These are phyloP conservation scores for Creontiades dilutus DNA, from an alignment of 2,888 invertebrate genomes.

Conservation along the genomic window DNA sequence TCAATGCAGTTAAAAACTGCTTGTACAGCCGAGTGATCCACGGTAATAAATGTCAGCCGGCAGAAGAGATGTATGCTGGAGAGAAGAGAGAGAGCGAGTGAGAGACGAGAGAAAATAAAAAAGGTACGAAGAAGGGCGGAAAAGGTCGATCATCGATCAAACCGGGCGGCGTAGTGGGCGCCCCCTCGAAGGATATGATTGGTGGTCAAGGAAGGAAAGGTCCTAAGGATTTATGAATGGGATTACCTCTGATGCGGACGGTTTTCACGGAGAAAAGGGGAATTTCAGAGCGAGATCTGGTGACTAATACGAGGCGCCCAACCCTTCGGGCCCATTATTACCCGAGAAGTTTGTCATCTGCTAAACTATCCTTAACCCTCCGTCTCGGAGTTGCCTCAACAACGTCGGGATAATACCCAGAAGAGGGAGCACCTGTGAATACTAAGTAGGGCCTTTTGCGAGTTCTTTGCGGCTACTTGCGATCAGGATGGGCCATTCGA, in stretches of 20 bases:
- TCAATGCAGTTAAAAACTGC: background rate
- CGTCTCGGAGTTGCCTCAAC: background rate
- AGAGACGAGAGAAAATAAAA: background rate
- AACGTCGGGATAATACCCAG: constrained; percentile 9
- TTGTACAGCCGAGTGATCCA: background rate
- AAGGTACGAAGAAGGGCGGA: background rate
- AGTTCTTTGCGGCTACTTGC: background rate
- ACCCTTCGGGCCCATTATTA: constrained; percentile 27
- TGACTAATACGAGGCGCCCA: constrained; percentile 30
- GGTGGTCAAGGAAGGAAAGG: constrained; percentile 61
- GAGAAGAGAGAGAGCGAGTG: background rate
- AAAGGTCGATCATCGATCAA: constrained; percentile 52
- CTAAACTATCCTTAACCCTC: constrained; percentile 36
- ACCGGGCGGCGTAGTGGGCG: background rate
- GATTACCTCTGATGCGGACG: constrained; percentile 44
- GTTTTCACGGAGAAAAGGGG: background rate
- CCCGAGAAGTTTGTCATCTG: constrained; percentile 27
- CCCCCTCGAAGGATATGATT: constrained; percentile 45
- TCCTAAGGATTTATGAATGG: constrained; percentile 58
- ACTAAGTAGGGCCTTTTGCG: background rate
- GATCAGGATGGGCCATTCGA: background rate
- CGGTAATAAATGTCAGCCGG: background rate
- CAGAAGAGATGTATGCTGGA: background rate
- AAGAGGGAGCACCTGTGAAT: constrained; percentile 22
- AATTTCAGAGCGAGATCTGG: constrained; percentile 16